Base-by-base conservation (phyloP, 2,113 vertebrate genomes). In the Procavia capensis region DNA sequence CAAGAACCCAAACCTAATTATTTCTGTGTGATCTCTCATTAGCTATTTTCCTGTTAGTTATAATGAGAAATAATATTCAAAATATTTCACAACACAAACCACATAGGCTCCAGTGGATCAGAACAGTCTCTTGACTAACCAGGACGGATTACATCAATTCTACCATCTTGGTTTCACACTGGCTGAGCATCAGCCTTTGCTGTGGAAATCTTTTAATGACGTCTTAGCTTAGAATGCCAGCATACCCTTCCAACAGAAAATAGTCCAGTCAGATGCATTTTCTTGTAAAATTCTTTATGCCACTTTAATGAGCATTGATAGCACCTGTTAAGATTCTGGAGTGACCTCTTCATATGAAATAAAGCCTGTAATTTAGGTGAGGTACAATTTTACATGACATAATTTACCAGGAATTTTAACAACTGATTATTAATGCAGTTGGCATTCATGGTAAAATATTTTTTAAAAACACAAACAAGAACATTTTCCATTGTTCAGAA, bases 341-440 rank as follows among this genome's bases (percentile, higher is more conserved):
- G 11, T 39, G 61, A 78, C 27, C 39, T 74, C 31, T 39, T 82
- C 25, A 24, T 61, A n/a, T 9, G 82, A 70, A 66, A 57, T 47
- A 34, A 91, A 85, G 87, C 34, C 50, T 92, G 20, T 88, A 70
- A 72, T 94, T 96, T 91, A 88, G 25, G 20, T 72, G 45, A 17
- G 10, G 63, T 72, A 39, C 2, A 70, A n/a, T 75, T 86, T 70
- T 89, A 93, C 94, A 85, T 91, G 70, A 31, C n/a, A 64, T 72
- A 70, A 87, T 88, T 90, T 92, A 13, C 1, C 75, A 94, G 61
- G 31, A 66, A 80, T 87, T 93, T 93, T 95, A 95, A 76, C 11
- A 90, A 29, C 47, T 82, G 3, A 95, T 87, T 81, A 82, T 84
- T 85, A 90, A 95, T 80, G 41, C 47, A 75, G 66, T 72, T 64